Evolutionary conservation across 2,797 vertebrate genomes (phyloP).

Genomic region (Delichon dasypus): DNA sequence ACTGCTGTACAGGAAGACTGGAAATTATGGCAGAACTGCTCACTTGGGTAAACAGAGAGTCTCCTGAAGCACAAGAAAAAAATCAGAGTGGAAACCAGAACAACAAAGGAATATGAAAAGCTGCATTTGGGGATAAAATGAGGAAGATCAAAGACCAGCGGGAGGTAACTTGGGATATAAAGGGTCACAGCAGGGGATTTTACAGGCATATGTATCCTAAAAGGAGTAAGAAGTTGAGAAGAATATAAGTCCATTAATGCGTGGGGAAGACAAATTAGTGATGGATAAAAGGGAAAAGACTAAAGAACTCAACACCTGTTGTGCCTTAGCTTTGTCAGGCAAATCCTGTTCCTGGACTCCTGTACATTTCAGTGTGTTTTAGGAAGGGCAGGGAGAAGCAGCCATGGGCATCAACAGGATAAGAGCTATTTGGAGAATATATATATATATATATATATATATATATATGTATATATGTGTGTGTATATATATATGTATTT

Average conservation of each 20-base stretch:
- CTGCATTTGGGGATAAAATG: neutral
- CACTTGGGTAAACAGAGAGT: neutral
- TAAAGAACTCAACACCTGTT: neutral
- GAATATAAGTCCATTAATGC: neutral
- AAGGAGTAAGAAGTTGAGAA: neutral
- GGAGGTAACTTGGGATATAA: neutral
- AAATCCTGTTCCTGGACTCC: neutral
- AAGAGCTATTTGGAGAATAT: neutral
- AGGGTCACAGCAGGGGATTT: neutral
- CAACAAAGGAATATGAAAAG: neutral
- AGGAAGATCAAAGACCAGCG: neutral
- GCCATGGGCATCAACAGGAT: neutral
- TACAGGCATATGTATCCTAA: neutral
- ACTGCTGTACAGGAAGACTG: neutral
- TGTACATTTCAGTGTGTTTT: neutral
- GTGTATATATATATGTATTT: neutral
- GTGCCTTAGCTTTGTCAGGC: neutral
- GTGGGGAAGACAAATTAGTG: neutral
- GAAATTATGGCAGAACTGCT: neutral
- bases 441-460: fast-evolving
- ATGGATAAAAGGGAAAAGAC: neutral
- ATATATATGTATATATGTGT: too few species aligned
- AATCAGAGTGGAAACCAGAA: neutral
- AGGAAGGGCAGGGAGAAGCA: neutral
- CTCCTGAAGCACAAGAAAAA: neutral